Evolutionary conservation across 2,888 invertebrate genomes (phyloP).

Genomic region (Trissoscelio sp.): DNA sequence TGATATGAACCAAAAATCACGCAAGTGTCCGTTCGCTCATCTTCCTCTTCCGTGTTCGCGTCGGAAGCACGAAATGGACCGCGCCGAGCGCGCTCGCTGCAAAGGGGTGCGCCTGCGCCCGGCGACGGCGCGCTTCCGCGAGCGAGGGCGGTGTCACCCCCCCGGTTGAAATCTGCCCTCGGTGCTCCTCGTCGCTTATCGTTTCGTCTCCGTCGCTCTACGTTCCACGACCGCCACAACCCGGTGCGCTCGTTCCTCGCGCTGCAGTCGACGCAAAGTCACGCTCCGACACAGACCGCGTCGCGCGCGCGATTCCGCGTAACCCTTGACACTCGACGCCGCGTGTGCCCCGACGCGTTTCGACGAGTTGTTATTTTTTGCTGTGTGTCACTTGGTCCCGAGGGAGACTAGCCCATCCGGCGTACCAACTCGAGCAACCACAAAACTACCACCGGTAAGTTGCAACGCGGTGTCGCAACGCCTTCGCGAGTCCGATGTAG

Average conservation of each 20-base stretch:
- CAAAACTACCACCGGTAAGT: background rate
- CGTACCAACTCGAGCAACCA: background rate
- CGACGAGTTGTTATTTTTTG: constrained; percentile 5
- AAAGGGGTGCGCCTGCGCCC: constrained; percentile 25
- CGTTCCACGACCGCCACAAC: constrained; percentile 59
- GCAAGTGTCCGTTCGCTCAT: background rate
- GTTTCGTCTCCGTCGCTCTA: constrained; percentile 30
- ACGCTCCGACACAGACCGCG: constrained; percentile 64
- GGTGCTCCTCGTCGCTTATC: constrained; percentile 35
- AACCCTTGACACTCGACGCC: constrained; percentile 24
- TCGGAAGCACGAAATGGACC: constrained; percentile 69
- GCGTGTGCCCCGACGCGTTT: constrained; percentile 32
- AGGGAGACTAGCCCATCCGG: background rate
- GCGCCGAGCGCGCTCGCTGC: constrained; percentile 55
- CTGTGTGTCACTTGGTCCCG: background rate
- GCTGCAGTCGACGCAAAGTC: constrained; percentile 68
- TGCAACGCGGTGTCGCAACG: background rate
- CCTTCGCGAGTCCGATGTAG: no score
- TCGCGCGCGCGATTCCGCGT: constrained; percentile 53
- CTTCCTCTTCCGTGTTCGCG: constrained; percentile 54
- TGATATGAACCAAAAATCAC: no score
- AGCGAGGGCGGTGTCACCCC: constrained; percentile 73
- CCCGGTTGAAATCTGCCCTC: constrained; percentile 62
- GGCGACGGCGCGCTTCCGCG: constrained; percentile 70
- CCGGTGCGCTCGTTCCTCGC: constrained; percentile 62